These are phyloP conservation scores for Pyxicephalus adspersus DNA, from an alignment of 2,113 vertebrate genomes.

Conservation along the genomic window DNA sequence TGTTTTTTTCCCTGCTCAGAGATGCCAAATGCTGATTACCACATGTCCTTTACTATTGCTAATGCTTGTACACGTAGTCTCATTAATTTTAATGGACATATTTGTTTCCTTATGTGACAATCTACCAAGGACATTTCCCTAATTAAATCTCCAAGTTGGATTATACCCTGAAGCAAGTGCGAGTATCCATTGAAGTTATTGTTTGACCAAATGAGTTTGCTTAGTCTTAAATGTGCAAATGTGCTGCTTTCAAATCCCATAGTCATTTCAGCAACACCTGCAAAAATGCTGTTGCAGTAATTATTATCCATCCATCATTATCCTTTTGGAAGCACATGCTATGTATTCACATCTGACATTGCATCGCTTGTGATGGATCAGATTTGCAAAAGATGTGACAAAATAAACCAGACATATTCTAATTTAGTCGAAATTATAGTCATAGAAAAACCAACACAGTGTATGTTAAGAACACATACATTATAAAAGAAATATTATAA, in stretches of 20 bases:
- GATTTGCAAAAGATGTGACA: too few species aligned
- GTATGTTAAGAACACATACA: too few species aligned
- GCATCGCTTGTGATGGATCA: too few species aligned
- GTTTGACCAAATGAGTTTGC: constrained; percentile 13
- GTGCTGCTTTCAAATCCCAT: not conserved
- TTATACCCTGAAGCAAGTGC: constrained; percentile 27
- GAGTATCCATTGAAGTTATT: constrained; percentile 25
- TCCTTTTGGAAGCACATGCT: not conserved
- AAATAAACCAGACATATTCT: too few species aligned
- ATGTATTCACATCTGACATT: not conserved
- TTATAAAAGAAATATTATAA: too few species aligned
- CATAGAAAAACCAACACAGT: too few species aligned
- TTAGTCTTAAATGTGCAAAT: constrained; percentile 31
- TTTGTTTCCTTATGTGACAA: constrained; percentile 32
- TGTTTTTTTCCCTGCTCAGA: constrained; percentile 3
- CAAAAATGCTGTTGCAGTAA: constrained; percentile 18
- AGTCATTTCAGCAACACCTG: not conserved
- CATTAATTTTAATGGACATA: constrained; percentile 48
- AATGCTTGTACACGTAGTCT: not conserved
- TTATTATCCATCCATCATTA: constrained; percentile 17
- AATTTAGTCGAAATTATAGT: too few species aligned
- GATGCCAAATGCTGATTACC: constrained; percentile 19
- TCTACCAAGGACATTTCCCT: constrained; percentile 37
- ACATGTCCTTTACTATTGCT: constrained; percentile 18
- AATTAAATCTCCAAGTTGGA: constrained; percentile 35